Conservation (phyloP, 2,888 invertebrate genomes). For the Lithophane ornitopus region DNA sequence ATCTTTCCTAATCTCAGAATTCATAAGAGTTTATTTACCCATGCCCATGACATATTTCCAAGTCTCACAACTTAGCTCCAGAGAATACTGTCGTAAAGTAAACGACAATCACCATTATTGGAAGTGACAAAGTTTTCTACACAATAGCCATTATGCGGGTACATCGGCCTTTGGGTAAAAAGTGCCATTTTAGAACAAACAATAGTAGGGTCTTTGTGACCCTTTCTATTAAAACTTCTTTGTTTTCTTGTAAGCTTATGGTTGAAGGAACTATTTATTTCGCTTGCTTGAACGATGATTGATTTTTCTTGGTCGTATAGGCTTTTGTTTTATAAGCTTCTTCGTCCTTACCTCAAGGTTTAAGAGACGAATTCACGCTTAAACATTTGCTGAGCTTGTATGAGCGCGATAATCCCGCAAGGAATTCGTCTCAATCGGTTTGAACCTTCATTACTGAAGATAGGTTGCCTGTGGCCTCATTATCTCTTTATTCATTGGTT, state of each 20-base stretch:
- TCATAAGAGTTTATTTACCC: conserved; percentile 33
- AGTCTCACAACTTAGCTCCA: conserved; percentile 40
- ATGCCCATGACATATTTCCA: conserved; percentile 43
- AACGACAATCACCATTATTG: conserved; percentile 54
- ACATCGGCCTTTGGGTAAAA: conserved; percentile 71
- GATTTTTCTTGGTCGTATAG: conserved; percentile 20
- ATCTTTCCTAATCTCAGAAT: conserved; percentile 19
- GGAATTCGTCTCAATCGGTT: neutral
- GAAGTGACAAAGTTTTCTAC: conserved; percentile 60
- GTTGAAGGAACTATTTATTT: conserved; percentile 49
- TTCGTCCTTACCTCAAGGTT: neutral
- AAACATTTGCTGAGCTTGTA: neutral
- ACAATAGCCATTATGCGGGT: conserved; percentile 73
- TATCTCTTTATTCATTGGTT: neutral
- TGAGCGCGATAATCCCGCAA: neutral
- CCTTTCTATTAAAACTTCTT: conserved; percentile 63
- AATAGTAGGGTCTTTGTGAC: conserved; percentile 64
- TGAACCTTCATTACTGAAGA: conserved; percentile 1
- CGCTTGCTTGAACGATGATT: conserved; percentile 40
- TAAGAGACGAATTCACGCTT: neutral
- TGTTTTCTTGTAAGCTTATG: conserved; percentile 61
- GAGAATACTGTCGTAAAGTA: conserved; percentile 45
- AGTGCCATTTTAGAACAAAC: conserved; percentile 67
- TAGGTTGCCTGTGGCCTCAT: neutral
- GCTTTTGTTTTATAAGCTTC: conserved; percentile 7